phyloP scores from a whole-genome alignment of 2,113 vertebrate species.

The Rhinichthys klamathensis region DNA sequence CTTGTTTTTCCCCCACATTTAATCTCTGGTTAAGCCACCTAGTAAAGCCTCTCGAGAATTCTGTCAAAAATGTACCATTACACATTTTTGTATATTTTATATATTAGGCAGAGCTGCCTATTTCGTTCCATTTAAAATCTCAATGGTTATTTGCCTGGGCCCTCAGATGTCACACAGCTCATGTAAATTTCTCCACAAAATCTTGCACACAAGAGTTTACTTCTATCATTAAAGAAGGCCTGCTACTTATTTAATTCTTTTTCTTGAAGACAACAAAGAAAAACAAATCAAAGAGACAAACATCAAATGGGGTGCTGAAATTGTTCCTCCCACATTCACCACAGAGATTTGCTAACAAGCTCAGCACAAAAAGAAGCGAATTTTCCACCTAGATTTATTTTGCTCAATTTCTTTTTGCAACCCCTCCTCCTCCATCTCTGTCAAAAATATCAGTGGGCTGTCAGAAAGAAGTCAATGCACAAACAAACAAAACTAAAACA shows the following conservation, averaged over 20 bases:
- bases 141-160: background rate
- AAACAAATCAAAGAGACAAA: constrained; percentile 75
- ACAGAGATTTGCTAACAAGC: constrained; percentile 70
- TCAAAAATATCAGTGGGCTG: constrained; percentile 54
- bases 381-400: constrained; percentile 57
- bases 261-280: constrained; percentile 64
- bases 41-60: constrained; percentile 27
- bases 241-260: constrained; percentile 69
- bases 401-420: constrained; percentile 39
- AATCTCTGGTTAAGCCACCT: background rate
- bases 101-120: constrained; percentile 19
- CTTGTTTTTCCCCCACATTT: constrained; percentile 18
- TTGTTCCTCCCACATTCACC: constrained; percentile 61
- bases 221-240: constrained; percentile 58
- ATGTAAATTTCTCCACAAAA: constrained; percentile 39
- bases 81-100: background rate
- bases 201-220: constrained; percentile 57
- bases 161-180: constrained; percentile 24
- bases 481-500: constrained; percentile 34
- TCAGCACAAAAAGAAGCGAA: constrained; percentile 57
- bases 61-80: background rate
- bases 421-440: constrained; percentile 38
- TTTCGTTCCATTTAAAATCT: constrained; percentile 40
- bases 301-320: constrained; percentile 71
- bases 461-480: constrained; percentile 43